Base-by-base conservation (phyloP, 2,888 invertebrate genomes). In the Crocallis elinguaria region DNA sequence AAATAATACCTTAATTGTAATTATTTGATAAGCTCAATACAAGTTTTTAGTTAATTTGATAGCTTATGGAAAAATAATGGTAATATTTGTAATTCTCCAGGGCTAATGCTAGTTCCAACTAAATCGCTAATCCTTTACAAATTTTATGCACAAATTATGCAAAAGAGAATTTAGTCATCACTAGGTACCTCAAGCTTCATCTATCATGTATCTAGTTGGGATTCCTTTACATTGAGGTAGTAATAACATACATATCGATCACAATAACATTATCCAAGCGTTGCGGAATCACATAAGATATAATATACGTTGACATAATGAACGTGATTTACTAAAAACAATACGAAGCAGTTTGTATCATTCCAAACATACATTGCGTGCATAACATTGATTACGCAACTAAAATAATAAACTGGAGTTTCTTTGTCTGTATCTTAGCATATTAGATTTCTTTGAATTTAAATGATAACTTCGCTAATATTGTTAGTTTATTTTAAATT, bases 291-390 rank as follows among this genome's bases (percentile, higher is more conserved):
- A 11, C 42, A 46, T 32, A 19, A 21, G 9, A 38, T 42, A 37
- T 1, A 8, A 23, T 13, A 5, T 38, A 38, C 38, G 14, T 33
- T 23, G 42, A 39, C 54, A 44, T 44, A 44, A 44, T 39, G 38
- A 33, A 39, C 49, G 49, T 49, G 43, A 49, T 49, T 54, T 49
- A 44, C 33, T 21, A 38, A 49, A 44, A 54, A 41, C 45, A 52
- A 45, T 41, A 12, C 32, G 16, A 45, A 50, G 50, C 38, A 19
- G 19, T 25, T 38, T 41, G 23, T 39, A 29, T n/a, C 4, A 8
- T 16, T 43, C 25, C 17, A 44, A 30, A 37, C 23, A 41, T 27
- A 35, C 46, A 38, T 19, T 13, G 29, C 21, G 29, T 43, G 33
- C 33, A 51, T 45, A 50, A 17, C 23, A 44, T 17, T 37, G 32